Percentiles rank a stretch among this genome's conserved stretches.
These are phyloP conservation scores for Sepioteuthis lessoniana DNA, from an alignment of 2,888 invertebrate genomes.

Conservation along the genomic window DNA sequence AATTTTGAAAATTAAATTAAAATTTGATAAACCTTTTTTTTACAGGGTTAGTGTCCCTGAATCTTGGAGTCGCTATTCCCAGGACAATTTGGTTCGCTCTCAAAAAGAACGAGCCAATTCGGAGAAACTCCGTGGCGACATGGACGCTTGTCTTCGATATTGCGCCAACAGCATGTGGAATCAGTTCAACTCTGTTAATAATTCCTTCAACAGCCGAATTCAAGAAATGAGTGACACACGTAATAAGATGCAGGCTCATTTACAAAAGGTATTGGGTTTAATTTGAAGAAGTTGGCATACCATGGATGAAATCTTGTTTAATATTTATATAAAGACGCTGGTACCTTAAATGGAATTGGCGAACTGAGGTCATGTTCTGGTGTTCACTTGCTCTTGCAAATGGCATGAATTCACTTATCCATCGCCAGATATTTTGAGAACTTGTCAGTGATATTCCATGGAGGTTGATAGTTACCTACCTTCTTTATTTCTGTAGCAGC, in stretches of 20 bases:
- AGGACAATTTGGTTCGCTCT: constrained; percentile 75
- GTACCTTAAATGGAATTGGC: not conserved
- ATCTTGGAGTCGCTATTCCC: constrained; percentile 75
- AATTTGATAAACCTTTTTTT: not conserved
- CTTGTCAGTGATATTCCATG: no score
- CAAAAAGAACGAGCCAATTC: constrained; percentile 74
- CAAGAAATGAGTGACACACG: constrained; percentile 74
- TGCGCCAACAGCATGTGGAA: constrained; percentile 76
- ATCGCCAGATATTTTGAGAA: no score
- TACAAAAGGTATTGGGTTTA: constrained; percentile 68
- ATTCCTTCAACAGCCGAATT: constrained; percentile 73
- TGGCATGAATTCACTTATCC: no score
- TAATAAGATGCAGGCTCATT: constrained; percentile 74
- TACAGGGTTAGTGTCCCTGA: constrained; percentile 82
- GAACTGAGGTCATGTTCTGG: not conserved
- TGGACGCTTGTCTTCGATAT: constrained; percentile 72
- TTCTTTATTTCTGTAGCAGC: no score
- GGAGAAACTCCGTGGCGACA: constrained; percentile 73
- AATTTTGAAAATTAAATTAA: no score
- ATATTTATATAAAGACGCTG: not conserved
- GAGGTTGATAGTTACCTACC: no score
- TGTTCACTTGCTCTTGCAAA: not conserved
- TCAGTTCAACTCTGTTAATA: constrained; percentile 75
- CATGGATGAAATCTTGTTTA: no score
- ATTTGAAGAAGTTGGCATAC: not conserved